Evolutionary conservation across 2,113 vertebrate species (phyloP).

Genomic region (Glareola pratincola): DNA sequence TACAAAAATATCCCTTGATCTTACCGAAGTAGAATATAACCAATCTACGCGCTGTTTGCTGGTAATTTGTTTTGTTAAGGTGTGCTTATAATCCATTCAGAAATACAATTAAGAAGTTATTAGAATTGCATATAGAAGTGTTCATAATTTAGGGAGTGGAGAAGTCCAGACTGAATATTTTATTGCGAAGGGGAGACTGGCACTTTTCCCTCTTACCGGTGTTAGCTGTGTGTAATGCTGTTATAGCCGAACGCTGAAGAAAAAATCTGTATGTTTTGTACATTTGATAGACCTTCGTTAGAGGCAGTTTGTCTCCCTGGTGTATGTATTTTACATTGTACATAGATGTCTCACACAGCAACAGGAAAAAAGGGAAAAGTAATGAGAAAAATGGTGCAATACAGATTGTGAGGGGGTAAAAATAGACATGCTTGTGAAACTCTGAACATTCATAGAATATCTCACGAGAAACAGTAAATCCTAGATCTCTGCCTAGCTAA

Average conservation of each 20-base stretch:
- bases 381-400: background rate
- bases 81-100: background rate
- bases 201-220: background rate
- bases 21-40: background rate
- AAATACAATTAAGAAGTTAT: background rate
- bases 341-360: background rate
- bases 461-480: background rate
- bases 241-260: background rate
- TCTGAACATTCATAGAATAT: background rate
- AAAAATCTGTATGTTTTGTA: background rate
- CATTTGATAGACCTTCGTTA: background rate
- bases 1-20: background rate
- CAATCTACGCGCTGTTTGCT: background rate
- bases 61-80: background rate
- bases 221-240: background rate
- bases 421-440: background rate
- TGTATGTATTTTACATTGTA: background rate
- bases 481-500: background rate
- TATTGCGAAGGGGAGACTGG: background rate
- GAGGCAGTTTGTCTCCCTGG: background rate
- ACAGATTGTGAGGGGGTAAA: background rate
- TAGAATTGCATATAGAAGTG: background rate
- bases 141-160: background rate
- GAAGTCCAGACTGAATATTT: background rate
- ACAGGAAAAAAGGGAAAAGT: background rate